Evolutionary conservation across 2,888 invertebrate genomes (phyloP).

Genomic region (Alcis repandata): DNA sequence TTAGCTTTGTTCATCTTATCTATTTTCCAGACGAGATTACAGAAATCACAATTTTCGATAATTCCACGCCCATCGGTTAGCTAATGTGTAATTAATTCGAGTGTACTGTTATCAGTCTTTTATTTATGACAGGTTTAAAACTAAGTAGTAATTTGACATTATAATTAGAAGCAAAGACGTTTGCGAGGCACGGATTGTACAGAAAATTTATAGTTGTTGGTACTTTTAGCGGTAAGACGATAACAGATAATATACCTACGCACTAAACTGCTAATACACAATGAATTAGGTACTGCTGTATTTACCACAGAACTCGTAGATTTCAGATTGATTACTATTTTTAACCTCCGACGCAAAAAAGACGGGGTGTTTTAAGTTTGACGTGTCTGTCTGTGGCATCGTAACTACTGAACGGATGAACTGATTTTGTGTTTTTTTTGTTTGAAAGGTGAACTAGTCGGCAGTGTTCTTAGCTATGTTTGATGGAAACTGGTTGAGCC

Average conservation of each 20-base stretch:
- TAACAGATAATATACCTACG: not conserved
- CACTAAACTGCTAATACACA: no score
- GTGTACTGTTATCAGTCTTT: slow-evolving; percentile 2
- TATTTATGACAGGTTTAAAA: slow-evolving; percentile 18
- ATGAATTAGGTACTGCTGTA: no score
- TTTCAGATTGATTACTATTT: no score
- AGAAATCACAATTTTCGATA: not conserved
- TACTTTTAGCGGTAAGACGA: not conserved
- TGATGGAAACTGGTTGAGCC: no score
- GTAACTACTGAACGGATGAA: no score
- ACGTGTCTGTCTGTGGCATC: no score
- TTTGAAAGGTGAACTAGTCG: no score
- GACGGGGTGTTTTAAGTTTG: no score
- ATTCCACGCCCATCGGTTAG: slow-evolving; percentile 2
- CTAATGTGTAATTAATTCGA: slow-evolving; percentile 4
- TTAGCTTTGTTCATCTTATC: not conserved
- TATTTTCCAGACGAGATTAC: not conserved
- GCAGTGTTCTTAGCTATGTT: no score
- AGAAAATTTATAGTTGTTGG: not conserved
- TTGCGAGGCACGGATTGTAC: slow-evolving; percentile 1
- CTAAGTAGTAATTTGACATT: slow-evolving; percentile 11
- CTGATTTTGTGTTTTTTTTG: no score
- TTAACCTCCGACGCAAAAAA: no score
- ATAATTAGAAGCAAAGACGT: slow-evolving; percentile 6
- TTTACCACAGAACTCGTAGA: no score